Evolutionary conservation across 2,888 invertebrate species (phyloP), one percentile per base, ranked within the genome.

Genomic region (Cryptocephalus moraei): DNA sequence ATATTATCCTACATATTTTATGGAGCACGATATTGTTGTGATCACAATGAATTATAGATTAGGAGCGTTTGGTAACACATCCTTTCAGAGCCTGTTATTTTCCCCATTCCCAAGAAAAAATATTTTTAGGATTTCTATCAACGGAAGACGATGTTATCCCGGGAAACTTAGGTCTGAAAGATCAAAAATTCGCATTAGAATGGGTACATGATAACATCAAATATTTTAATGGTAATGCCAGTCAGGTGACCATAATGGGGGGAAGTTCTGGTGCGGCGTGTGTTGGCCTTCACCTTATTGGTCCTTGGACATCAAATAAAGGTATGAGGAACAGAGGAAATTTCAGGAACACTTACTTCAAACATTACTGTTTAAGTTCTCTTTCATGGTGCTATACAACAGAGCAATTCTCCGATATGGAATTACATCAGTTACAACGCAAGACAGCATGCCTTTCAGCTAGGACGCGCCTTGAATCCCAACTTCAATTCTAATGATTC

Each of bases 311-410:
- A 36, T 11, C n/a, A 36, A 4, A n/a, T 6, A n/a, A 2, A 36
- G 36, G 36, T 36, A 4, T 11, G 12, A 11, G n/a, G 12, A 4
- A 6, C 22, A 22, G 38, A 33, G 48, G 39, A 42, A 6, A 40
- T 36, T 36, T 11, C 12, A 12, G 3, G 22, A 22, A 2, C 2
- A 22, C 2, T 36, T 4, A n/a, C 12, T 11, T 36, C 4, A 4
- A 2, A 11, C 2, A 4, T 11, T 36, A 36, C 11, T 12, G 8
- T 49, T 47, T 10, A 8, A 52, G 52, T 41, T 13, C 38, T 52
- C 32, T 52, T 52, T n/a, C 45, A 49, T 39, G 49, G 42, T 10
- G 52, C 44, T 3, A 52, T 52, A 39, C 39, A 49, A 36, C 49
- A 52, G 41, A 52, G 52, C 38, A 48, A 49, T 39, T 46, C 44